Conservation (phyloP, 2,797 vertebrate genomes). For the Ambastaia sidthimunki region DNA sequence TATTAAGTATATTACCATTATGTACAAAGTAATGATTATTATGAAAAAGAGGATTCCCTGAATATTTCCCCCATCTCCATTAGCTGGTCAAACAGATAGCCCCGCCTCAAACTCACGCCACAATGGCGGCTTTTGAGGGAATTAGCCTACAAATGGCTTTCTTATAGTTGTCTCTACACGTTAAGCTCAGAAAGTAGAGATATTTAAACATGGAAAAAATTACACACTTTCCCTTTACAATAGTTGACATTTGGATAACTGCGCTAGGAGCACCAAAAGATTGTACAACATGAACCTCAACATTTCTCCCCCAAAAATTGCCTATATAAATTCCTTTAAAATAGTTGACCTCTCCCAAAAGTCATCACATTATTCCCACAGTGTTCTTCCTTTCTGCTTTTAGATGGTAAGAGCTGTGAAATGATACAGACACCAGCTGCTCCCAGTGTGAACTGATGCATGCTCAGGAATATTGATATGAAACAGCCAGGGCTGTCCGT, state of each 20-base stretch:
- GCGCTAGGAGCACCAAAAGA: background rate
- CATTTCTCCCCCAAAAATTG: background rate
- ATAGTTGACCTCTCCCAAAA: background rate
- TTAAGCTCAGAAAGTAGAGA: background rate
- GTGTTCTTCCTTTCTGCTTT: background rate
- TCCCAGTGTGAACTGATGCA: constrained; percentile 32
- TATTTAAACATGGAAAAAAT: background rate
- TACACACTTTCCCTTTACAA: background rate
- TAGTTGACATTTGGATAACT: background rate
- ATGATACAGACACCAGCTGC: constrained; percentile 33
- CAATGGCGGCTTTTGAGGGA: background rate
- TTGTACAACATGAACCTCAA: background rate
- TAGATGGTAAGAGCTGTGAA: constrained; percentile 17
- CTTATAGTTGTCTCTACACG: background rate
- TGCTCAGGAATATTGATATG: constrained; percentile 2
- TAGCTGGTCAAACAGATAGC: too few species aligned
- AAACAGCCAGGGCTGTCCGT: constrained; percentile 11
- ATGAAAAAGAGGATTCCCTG: too few species aligned
- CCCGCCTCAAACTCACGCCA: too few species aligned
- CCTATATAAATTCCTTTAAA: background rate
- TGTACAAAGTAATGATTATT: background rate
- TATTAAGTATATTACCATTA: too few species aligned
- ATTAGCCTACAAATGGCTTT: background rate
- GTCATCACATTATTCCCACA: constrained; percentile 11
- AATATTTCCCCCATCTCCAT: too few species aligned